These are phyloP conservation scores for Heterochromis multidens DNA, from an alignment of 2,113 vertebrate species.

Conservation along the genomic window DNA sequence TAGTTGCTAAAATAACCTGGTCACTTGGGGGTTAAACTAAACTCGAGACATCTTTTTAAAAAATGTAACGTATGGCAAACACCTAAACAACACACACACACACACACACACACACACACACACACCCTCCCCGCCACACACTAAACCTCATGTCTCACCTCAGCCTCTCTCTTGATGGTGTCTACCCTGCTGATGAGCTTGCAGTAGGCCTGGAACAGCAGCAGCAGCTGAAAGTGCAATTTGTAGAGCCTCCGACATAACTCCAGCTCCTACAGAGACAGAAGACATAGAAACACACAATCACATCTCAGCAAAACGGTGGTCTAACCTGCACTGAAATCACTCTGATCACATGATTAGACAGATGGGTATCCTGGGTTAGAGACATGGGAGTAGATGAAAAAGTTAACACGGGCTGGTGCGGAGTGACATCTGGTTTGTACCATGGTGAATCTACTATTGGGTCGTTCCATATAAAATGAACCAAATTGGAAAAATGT, in stretches of 20 bases:
- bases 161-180: conserved; percentile 89
- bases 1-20: too few species aligned
- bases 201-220: conserved; percentile 98
- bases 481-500: not conserved
- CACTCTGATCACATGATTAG: conserved; percentile 43
- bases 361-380: conserved; percentile 56
- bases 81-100: not conserved
- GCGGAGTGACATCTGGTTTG: conserved; percentile 1
- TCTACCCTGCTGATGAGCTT: conserved; percentile 95
- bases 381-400: conserved; percentile 54
- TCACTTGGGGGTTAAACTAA: too few species aligned
- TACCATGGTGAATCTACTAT: conserved; percentile 8
- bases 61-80: too few species aligned
- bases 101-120: not conserved
- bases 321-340: not conserved
- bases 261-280: conserved; percentile 88
- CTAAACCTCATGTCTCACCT: conserved; percentile 76
- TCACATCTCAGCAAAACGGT: not conserved
- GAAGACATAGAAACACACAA: not conserved
- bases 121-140: accelerated
- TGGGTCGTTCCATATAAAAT: not conserved
- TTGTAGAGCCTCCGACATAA: conserved; percentile 95
- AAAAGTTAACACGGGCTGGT: conserved; percentile 51
- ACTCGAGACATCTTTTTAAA: too few species aligned
- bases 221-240: conserved; percentile 95